Conservation (phyloP, 2,797 vertebrate genomes). For the Eulemur coronatus region DNA sequence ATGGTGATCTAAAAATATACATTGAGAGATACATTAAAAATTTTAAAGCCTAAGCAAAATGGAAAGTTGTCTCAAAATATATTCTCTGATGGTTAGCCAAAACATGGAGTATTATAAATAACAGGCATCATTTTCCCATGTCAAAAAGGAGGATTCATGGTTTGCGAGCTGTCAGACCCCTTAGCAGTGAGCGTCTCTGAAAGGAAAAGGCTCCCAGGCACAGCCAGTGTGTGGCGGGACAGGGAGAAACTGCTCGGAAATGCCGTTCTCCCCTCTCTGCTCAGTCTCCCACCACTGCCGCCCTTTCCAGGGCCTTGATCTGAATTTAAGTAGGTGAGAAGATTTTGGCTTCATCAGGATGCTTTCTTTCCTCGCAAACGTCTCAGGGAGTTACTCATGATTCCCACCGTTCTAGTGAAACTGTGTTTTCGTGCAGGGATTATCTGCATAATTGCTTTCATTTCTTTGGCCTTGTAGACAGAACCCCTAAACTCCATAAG, state of each 20-base stretch:
- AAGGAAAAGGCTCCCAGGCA: background rate
- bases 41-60: background rate
- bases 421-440: background rate
- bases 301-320: background rate
- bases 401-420: background rate
- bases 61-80: constrained; percentile 1
- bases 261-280: background rate
- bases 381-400: background rate
- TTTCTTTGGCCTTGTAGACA: background rate
- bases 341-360: background rate
- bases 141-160: background rate
- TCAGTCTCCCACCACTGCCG: background rate
- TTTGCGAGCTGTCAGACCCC: background rate
- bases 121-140: background rate
- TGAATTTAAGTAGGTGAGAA: background rate
- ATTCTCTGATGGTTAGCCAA: background rate
- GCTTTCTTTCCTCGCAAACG: background rate
- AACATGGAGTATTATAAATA: background rate
- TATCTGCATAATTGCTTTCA: background rate
- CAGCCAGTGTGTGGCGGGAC: background rate
- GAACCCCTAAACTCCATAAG: background rate
- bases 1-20: background rate
- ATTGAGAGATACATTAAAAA: background rate
- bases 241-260: background rate
- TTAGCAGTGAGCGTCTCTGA: background rate